Conservation (phyloP, 2,113 vertebrate genomes). For the Trachemys scripta region DNA sequence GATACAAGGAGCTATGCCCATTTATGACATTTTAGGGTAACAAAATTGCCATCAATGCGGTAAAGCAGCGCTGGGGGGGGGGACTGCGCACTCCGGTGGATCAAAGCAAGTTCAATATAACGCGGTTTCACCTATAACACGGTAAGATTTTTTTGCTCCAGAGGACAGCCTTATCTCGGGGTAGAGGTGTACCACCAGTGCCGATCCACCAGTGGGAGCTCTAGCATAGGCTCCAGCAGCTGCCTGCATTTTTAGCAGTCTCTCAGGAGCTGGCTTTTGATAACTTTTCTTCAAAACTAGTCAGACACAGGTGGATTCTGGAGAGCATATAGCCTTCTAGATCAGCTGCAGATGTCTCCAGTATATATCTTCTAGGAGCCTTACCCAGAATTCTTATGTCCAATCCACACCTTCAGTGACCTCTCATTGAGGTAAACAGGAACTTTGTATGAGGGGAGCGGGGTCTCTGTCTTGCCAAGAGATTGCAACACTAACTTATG, state of each 20-base stretch:
- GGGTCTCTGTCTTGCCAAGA: neutral
- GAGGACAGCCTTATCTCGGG: too few species aligned
- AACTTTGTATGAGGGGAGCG: neutral
- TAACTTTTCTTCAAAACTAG: neutral
- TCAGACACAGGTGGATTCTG: neutral
- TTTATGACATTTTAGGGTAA: neutral
- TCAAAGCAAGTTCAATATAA: too few species aligned
- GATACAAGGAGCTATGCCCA: neutral
- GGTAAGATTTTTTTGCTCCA: too few species aligned
- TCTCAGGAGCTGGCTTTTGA: neutral
- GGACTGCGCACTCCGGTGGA: too few species aligned
- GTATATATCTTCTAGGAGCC: neutral
- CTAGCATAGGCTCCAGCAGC: accelerated
- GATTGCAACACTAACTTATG: neutral
- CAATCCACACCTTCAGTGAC: neutral
- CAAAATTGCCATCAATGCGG: neutral
- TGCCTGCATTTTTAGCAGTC: neutral
- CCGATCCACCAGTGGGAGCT: neutral
- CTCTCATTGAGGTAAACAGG: accelerated
- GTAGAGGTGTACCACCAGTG: neutral
- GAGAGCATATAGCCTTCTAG: too few species aligned
- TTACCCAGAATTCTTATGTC: accelerated
- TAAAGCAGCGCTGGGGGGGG: too few species aligned
- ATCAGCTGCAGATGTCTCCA: neutral
- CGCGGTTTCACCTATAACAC: too few species aligned